A percentile compares a stretch with the other conserved stretches of the same genome.
These are phyloP conservation scores for Neelides sp. DNA, from an alignment of 1,140 invertebrate species.

Conservation along the genomic window DNA sequence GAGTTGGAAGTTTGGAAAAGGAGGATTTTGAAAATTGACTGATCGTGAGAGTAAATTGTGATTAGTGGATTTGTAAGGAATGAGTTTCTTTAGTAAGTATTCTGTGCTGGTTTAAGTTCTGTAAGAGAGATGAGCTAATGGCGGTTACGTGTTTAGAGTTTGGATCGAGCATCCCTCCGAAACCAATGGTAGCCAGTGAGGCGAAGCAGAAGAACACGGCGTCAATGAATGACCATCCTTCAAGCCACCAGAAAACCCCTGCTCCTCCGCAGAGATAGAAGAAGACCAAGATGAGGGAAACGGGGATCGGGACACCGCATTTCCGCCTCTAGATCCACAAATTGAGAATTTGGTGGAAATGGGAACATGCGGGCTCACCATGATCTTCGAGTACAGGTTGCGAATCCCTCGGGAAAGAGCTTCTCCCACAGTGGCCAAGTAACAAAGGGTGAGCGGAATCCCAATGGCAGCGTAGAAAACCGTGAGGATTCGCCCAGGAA, in stretches of 20 bases:
- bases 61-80: too few species aligned
- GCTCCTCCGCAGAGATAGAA: conserved; percentile 32
- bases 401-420: conserved; percentile 26
- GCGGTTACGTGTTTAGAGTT: conserved; percentile 26
- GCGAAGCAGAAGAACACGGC: conserved; percentile 44
- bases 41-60: too few species aligned
- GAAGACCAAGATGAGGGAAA: conserved; percentile 24
- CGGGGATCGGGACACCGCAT: conserved; percentile 28
- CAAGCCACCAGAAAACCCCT: conserved; percentile 34
- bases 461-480: conserved; percentile 28
- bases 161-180: conserved; percentile 57
- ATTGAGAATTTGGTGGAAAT: neutral
- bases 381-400: conserved; percentile 23
- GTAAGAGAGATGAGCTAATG: too few species aligned
- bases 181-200: conserved; percentile 68
- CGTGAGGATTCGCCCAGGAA: conserved; percentile 26
- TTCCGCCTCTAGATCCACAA: neutral
- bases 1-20: too few species aligned
- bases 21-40: too few species aligned
- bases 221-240: conserved; percentile 41
- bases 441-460: conserved; percentile 27
- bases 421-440: conserved; percentile 25
- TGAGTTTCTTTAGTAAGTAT: too few species aligned
- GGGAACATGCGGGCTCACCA: conserved; percentile 7
- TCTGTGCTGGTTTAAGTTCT: too few species aligned